Evolutionary conservation across 30 jellyfish, hydroid and myxozoan species (phyloP).

Genomic region (Haliclystus octoradiatus): DNA sequence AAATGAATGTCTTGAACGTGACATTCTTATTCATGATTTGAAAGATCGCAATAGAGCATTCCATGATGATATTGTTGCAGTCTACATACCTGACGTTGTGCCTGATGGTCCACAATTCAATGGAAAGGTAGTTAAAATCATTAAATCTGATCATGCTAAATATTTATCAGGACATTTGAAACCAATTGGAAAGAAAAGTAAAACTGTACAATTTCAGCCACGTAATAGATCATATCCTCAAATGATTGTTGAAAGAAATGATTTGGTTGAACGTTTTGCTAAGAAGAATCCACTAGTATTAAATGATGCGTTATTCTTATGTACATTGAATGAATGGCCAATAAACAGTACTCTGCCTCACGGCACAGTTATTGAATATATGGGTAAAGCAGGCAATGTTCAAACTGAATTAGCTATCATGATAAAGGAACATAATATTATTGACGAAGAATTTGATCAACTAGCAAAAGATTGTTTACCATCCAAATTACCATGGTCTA

Average conservation of each 20-base stretch:
- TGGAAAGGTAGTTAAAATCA: constrained; percentile 65
- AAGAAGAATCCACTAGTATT: constrained; percentile 49
- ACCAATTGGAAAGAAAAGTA: constrained; percentile 23
- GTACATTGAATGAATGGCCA: constrained; percentile 52
- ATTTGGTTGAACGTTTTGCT: constrained; percentile 45
- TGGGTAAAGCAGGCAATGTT: constrained; percentile 85
- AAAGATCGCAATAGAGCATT: constrained; percentile 62
- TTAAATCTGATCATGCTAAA: constrained; percentile 54
- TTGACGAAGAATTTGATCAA: constrained; percentile 45
- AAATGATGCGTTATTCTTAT: constrained; percentile 48
- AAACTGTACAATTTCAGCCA: constrained; percentile 56
- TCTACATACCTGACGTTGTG: constrained; percentile 26
- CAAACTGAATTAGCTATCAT: constrained; percentile 81
- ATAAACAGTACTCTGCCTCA: constrained; percentile 53
- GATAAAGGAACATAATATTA: constrained; percentile 39
- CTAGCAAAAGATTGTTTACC: constrained; percentile 70
- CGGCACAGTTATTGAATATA: constrained; percentile 45
- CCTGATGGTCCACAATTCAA: constrained; percentile 11
- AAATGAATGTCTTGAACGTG: constrained; percentile 39
- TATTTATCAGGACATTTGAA: constrained; percentile 59
- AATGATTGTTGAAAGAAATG: constrained; percentile 42
- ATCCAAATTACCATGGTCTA: constrained; percentile 52
- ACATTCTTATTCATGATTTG: constrained; percentile 68
- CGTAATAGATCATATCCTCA: constrained; percentile 65
- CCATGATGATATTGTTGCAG: constrained; percentile 81